Percentiles rank a stretch among this genome's conserved stretches.
phyloP scores from a whole-genome alignment of 2,797 vertebrate species.

The Sus cebifrons region DNA sequence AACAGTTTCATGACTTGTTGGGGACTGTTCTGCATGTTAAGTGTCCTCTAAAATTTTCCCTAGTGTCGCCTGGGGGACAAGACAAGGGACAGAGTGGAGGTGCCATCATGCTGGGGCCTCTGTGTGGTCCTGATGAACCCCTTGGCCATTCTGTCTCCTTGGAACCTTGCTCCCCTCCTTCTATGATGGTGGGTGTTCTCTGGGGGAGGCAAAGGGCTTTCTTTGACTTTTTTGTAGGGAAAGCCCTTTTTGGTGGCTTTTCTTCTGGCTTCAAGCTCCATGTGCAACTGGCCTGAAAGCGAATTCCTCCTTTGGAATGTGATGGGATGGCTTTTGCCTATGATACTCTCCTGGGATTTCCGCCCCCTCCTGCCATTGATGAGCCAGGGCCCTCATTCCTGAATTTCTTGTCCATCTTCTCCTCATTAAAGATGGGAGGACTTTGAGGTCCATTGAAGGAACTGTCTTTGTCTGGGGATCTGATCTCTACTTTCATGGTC shows the following conservation, averaged over 20 bases:
- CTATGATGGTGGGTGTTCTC: not conserved
- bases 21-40: not conserved
- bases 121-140: too few relatives aligned
- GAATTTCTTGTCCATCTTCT: not conserved
- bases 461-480: not conserved
- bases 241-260: not conserved
- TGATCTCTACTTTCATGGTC: fast-evolving
- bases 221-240: not conserved
- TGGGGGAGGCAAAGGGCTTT: too few relatives aligned
- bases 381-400: fast-evolving
- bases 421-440: not conserved
- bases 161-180: fast-evolving
- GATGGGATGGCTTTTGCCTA: not conserved
- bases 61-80: not conserved
- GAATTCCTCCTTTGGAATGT: not conserved
- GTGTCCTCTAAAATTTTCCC: not conserved
- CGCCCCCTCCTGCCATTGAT: not conserved
- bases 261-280: fast-evolving
- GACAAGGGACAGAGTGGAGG: not conserved
- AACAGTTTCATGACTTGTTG: not conserved
- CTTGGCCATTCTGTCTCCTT: fast-evolving
- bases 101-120: not conserved
- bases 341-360: not conserved
- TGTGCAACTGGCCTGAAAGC: not conserved
- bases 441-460: fast-evolving